These are phyloP conservation scores for Terrapene triunguis DNA, from an alignment of 2,113 vertebrate genomes.

Conservation along the genomic window DNA sequence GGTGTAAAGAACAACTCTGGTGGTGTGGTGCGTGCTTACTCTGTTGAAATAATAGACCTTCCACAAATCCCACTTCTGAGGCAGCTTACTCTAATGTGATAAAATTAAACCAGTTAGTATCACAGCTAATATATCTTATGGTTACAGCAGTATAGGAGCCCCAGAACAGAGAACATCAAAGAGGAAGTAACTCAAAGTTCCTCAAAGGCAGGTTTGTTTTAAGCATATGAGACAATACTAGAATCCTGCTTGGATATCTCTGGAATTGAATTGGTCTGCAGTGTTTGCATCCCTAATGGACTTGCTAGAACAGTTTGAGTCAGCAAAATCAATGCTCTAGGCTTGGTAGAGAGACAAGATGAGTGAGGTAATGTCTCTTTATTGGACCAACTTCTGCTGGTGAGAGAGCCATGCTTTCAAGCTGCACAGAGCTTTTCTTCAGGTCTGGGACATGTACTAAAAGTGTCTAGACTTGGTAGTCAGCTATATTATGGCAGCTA, in stretches of 20 bases:
- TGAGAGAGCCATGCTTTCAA: background rate
- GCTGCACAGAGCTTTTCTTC: background rate
- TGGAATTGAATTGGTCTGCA: background rate
- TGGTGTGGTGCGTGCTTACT: background rate
- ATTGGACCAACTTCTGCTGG: background rate
- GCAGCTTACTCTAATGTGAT: background rate
- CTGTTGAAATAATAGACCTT: background rate
- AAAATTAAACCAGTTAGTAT: background rate
- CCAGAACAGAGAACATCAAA: background rate
- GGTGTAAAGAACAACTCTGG: background rate
- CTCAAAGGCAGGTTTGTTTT: background rate
- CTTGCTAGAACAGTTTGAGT: background rate
- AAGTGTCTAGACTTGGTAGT: background rate
- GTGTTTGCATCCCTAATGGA: background rate
- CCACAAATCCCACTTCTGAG: background rate
- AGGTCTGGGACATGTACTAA: background rate
- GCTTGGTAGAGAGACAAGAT: background rate
- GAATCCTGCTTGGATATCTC: background rate
- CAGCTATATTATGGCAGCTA: background rate
- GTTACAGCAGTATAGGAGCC: background rate
- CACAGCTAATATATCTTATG: background rate
- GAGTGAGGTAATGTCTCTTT: too few species aligned
- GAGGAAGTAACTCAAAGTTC: background rate
- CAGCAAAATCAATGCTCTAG: background rate
- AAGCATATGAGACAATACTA: background rate